Evolutionary conservation across 1,140 invertebrate species (phyloP).

Genomic region (Heliothis subflexa): DNA sequence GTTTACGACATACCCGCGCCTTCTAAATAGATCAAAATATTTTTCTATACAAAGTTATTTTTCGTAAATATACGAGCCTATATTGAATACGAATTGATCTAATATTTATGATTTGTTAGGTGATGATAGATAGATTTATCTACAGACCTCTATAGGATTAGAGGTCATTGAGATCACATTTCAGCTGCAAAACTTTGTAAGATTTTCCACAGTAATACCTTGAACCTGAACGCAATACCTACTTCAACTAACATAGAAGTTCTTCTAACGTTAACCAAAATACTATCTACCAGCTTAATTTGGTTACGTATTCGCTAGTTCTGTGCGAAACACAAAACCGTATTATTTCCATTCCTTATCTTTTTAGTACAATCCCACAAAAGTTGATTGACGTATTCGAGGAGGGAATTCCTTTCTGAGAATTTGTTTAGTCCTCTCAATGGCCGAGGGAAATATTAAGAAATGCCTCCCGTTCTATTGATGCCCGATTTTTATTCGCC

Average conservation of each 20-base stretch:
- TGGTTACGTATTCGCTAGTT: not conserved
- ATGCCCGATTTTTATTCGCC: conserved; percentile 52
- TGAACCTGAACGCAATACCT: too few species aligned
- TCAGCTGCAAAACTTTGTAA: too few species aligned
- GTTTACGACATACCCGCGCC: conserved; percentile 75
- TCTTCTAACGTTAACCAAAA: not conserved
- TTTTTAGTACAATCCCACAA: conserved; percentile 68
- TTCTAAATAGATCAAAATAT: conserved; percentile 73
- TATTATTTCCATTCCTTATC: conserved; percentile 60
- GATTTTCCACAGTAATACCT: too few species aligned
- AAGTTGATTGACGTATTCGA: conserved; percentile 73
- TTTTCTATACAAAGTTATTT: conserved; percentile 54
- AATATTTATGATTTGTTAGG: not conserved
- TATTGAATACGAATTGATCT: not conserved
- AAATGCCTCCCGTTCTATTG: conserved; percentile 58
- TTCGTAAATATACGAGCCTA: conserved; percentile 48
- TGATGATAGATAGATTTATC: not conserved
- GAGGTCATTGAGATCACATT: too few species aligned
- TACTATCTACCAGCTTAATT: too few species aligned
- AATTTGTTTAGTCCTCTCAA: conserved; percentile 73
- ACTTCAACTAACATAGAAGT: not conserved
- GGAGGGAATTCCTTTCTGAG: conserved; percentile 66
- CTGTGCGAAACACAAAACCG: conserved; percentile 22
- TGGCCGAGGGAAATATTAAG: conserved; percentile 65
- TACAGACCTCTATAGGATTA: too few species aligned